These are phyloP conservation scores for Diadema setosum DNA, from an alignment of 35 echinoderm and acorn worm species.

Conservation along the genomic window DNA sequence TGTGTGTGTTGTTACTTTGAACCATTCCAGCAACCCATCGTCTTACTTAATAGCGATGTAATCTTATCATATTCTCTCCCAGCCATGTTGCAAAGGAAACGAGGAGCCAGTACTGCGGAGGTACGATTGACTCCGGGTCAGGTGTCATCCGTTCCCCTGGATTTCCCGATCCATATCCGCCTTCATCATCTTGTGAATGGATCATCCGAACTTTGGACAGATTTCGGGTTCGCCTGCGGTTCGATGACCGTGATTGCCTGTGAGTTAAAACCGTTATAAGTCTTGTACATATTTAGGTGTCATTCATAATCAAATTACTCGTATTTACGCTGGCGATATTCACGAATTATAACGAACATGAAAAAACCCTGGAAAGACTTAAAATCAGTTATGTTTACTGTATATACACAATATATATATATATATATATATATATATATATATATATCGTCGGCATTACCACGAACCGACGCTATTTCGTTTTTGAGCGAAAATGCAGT, in stretches of 20 bases:
- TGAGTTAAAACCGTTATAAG: no score
- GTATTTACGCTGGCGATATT: not conserved
- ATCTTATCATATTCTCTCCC: no score
- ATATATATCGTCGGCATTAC: no score
- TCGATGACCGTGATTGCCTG: not conserved
- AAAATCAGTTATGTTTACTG: no score
- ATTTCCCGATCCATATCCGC: not conserved
- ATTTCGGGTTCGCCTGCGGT: not conserved
- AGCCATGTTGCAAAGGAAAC: no score
- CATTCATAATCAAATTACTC: not conserved
- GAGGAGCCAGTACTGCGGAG: not conserved
- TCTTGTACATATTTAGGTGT: not conserved
- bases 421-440: no score
- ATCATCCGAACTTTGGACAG: not conserved
- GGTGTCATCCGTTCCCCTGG: not conserved
- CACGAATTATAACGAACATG: not conserved
- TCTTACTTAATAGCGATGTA: no score
- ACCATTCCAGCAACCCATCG: no score
- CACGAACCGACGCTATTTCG: no score
- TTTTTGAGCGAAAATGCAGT: no score
- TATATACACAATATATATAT: no score
- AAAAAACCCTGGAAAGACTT: not conserved
- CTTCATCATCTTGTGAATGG: not conserved
- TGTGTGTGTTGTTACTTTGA: no score
- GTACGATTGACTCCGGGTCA: not conserved